A percentile compares a stretch with the other conserved stretches of the same genome.
Evolutionary conservation across 2,888 invertebrate species (phyloP).

Genomic region (Cordylochernes scorpioides): DNA sequence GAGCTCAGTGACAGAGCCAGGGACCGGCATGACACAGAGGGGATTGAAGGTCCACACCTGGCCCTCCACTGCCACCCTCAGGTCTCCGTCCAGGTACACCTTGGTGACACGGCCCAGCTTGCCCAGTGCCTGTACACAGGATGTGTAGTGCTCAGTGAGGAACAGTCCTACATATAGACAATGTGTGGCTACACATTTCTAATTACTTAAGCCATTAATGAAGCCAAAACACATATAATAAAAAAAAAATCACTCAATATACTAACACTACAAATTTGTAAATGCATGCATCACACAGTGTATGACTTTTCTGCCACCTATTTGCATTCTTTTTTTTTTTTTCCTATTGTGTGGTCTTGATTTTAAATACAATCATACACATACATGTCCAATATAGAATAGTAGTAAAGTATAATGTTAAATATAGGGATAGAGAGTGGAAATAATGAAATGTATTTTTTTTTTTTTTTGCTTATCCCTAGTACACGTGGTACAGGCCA

Average conservation of each 20-base stretch:
- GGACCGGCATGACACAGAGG: slow-evolving; percentile 31
- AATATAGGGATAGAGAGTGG: no score
- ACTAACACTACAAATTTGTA: background rate
- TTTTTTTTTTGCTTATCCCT: no score
- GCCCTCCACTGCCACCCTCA: slow-evolving; percentile 46
- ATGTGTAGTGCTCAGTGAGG: background rate
- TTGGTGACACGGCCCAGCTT: slow-evolving; percentile 44
- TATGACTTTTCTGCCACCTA: no score
- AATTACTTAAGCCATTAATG: background rate
- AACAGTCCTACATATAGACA: no score
- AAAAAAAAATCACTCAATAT: background rate
- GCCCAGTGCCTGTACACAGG: slow-evolving; percentile 35
- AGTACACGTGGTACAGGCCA: no score
- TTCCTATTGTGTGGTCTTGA: no score
- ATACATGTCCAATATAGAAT: no score
- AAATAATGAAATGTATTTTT: no score
- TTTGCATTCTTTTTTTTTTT: no score
- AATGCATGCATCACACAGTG: no score
- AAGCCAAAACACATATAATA: background rate
- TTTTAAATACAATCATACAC: no score
- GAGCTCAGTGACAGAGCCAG: slow-evolving; percentile 33
- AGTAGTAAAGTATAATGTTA: no score
- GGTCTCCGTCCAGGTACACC: slow-evolving; percentile 55
- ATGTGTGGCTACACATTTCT: background rate
- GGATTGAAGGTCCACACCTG: slow-evolving; percentile 64